phyloP scores from a whole-genome alignment of 2,797 vertebrate species.

The Lagocephalus sceleratus region DNA sequence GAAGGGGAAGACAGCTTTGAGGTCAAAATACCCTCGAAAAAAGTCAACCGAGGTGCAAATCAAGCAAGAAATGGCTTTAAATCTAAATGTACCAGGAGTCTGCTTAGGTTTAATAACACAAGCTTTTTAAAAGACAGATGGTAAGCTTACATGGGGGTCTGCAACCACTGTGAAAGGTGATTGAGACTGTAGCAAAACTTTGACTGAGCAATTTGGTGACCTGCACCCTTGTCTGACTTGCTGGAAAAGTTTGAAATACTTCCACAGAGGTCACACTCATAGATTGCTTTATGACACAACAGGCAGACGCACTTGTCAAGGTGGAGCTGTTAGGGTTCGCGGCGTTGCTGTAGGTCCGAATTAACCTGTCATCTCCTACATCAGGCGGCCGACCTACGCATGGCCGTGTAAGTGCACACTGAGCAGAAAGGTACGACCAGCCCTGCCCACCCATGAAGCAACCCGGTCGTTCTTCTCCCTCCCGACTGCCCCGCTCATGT shows the following conservation, averaged over 20 bases:
- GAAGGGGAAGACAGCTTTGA: slow-evolving; percentile 52
- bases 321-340: slow-evolving; percentile 59
- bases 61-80: slow-evolving; percentile 23
- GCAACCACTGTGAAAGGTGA: slow-evolving; percentile 23
- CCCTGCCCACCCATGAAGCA: slow-evolving; percentile 48
- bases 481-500: slow-evolving; percentile 1
- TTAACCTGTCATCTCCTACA: slow-evolving; percentile 46
- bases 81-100: slow-evolving; percentile 58
- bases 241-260: slow-evolving; percentile 6
- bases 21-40: slow-evolving; percentile 44
- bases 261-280: slow-evolving; percentile 25
- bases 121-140: slow-evolving; percentile 25
- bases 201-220: slow-evolving; percentile 12
- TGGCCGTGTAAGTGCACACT: slow-evolving; percentile 47
- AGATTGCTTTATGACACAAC: slow-evolving; percentile 25
- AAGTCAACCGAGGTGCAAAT: slow-evolving; percentile 27
- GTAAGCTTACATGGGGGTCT: slow-evolving; percentile 30
- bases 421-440: slow-evolving; percentile 21
- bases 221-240: slow-evolving; percentile 13
- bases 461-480: slow-evolving; percentile 17
- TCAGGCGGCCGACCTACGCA: slow-evolving; percentile 46
- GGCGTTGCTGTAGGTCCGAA: slow-evolving; percentile 56
- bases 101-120: slow-evolving; percentile 33
- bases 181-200: slow-evolving; percentile 21
- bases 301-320: slow-evolving; percentile 40